Percentiles rank a stretch among this genome's conserved stretches.
phyloP scores from a whole-genome alignment of 2,113 vertebrate species.

The Alaudala cheleensis region DNA sequence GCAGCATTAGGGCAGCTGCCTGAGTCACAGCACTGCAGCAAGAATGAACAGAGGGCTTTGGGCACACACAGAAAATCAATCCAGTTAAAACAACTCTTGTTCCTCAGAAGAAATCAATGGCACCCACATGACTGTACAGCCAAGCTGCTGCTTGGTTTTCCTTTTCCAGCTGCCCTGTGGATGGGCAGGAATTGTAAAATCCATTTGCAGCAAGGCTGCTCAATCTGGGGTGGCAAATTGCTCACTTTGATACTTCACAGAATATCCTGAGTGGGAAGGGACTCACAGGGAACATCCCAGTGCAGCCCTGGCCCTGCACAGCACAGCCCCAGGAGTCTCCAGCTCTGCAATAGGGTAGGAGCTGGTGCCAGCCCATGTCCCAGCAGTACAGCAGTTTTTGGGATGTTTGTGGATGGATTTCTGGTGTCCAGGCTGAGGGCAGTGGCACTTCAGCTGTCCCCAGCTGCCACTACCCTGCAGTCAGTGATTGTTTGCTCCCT shows the following conservation, averaged over 20 bases:
- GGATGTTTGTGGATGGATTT: background rate
- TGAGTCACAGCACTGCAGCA: background rate
- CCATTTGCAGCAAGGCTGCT: background rate
- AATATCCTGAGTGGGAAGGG: background rate
- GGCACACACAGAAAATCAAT: background rate
- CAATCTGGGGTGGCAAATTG: background rate
- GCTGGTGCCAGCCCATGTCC: background rate
- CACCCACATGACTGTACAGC: rapidly evolving
- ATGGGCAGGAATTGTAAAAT: background rate
- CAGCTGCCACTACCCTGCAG: background rate
- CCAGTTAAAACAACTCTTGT: background rate
- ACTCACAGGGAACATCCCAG: background rate
- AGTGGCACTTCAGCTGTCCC: background rate
- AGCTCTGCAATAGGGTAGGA: background rate
- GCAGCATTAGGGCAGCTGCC: background rate
- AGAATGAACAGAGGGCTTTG: background rate
- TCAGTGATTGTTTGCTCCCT: background rate
- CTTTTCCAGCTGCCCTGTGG: background rate
- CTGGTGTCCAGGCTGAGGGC: background rate
- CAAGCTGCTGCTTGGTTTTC: background rate
- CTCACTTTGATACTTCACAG: background rate
- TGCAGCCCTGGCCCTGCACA: background rate
- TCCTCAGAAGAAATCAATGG: background rate
- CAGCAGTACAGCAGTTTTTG: background rate
- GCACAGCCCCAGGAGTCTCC: background rate